Evolutionary conservation across 2,888 invertebrate species (phyloP).

Genomic region (Cataglyphis livida): DNA sequence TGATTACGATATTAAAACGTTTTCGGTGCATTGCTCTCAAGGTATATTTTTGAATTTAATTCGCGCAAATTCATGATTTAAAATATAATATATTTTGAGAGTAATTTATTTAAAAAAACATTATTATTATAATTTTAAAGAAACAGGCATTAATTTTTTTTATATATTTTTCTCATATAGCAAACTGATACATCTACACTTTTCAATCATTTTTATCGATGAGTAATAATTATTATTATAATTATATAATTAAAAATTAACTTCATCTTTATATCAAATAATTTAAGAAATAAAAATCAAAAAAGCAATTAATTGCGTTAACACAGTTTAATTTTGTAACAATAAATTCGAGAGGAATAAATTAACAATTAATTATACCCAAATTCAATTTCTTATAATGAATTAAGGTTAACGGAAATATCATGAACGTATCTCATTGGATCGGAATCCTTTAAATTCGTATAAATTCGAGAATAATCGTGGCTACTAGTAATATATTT

Average conservation of each 20-base stretch:
- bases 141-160: background rate
- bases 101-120: background rate
- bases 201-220: background rate
- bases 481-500: background rate
- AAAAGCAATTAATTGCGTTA: background rate
- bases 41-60: background rate
- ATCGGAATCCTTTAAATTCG: background rate
- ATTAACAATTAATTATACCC: background rate
- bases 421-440: background rate
- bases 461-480: constrained; percentile 6
- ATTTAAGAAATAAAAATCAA: background rate
- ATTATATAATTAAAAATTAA: no score
- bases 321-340: background rate
- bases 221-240: background rate
- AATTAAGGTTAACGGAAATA: background rate
- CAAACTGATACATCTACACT: background rate
- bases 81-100: background rate
- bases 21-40: background rate
- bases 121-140: background rate
- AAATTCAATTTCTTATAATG: background rate
- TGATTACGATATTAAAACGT: background rate
- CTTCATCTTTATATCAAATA: background rate
- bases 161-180: background rate
- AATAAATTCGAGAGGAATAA: background rate
- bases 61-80: background rate